Conservation (phyloP, 1,140 invertebrate species). For the Lysiphlebus fabarum region DNA sequence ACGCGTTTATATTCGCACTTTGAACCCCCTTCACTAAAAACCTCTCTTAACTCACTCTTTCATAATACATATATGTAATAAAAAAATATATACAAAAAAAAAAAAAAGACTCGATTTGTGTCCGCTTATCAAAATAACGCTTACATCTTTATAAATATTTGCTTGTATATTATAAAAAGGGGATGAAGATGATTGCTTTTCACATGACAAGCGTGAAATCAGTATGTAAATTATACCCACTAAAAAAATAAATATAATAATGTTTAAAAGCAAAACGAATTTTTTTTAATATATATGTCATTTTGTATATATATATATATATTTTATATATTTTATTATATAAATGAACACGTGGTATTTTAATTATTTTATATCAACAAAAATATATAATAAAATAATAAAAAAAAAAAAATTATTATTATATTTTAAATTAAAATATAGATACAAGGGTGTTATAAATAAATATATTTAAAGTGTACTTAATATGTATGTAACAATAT, state of each 20-base stretch:
- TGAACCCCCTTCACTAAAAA: slow-evolving; percentile 24
- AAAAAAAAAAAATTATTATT: no score
- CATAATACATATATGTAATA: slow-evolving; percentile 49
- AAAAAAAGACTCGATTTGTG: slow-evolving; percentile 35
- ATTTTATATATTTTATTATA: neutral
- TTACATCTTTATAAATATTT: slow-evolving; percentile 58
- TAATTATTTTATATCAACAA: no score
- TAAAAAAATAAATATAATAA: slow-evolving; percentile 5
- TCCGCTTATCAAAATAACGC: slow-evolving; percentile 55
- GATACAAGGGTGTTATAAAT: neutral
- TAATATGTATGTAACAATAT: neutral
- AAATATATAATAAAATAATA: neutral
- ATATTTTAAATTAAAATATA: neutral
- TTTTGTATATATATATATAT: slow-evolving; percentile 3
- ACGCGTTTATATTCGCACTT: slow-evolving; percentile 55
- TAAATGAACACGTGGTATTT: neutral
- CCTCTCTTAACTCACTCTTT: slow-evolving; percentile 22
- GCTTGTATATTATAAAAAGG: slow-evolving; percentile 34
- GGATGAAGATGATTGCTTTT: neutral
- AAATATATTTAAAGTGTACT: neutral
- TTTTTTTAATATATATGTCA: neutral
- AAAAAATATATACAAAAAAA: slow-evolving; percentile 56
- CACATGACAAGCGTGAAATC: slow-evolving; percentile 47
- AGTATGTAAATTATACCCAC: slow-evolving; percentile 41
- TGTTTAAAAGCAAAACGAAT: slow-evolving; percentile 9